These are phyloP conservation scores for Molothrus aeneus DNA, from an alignment of 2,797 vertebrate species.

Conservation along the genomic window DNA sequence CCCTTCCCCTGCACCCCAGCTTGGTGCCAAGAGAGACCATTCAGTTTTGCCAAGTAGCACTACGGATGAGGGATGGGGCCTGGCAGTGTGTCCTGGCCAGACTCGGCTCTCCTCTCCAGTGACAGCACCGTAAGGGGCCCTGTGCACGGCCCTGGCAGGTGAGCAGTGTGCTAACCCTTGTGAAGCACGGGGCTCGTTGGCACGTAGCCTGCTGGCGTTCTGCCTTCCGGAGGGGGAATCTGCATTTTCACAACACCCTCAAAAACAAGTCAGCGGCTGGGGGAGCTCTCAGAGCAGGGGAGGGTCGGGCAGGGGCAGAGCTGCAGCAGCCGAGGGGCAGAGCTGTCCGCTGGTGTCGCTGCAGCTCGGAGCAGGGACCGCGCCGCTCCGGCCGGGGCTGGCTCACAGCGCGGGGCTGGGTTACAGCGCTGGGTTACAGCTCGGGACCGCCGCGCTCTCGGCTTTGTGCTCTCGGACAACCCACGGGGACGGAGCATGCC, in stretches of 20 bases:
- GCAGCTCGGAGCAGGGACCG: not conserved
- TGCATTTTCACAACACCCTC: not conserved
- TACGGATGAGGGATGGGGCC: not conserved
- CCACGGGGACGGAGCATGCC: not conserved
- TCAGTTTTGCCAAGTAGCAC: not conserved
- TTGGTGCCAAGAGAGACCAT: not conserved
- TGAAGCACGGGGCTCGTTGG: rapidly evolving
- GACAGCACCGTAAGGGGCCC: rapidly evolving
- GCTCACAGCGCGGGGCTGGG: no score
- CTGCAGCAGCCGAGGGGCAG: not conserved
- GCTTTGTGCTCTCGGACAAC: not conserved
- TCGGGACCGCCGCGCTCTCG: rapidly evolving
- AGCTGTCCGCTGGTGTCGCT: rapidly evolving
- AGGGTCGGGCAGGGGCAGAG: not conserved
- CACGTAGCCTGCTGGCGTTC: rapidly evolving
- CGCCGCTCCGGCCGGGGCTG: not conserved
- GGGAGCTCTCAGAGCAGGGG: not conserved
- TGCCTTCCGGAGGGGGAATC: not conserved
- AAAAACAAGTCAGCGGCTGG: not conserved
- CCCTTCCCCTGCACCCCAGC: not conserved
- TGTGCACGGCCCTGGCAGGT: not conserved
- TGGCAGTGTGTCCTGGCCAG: not conserved
- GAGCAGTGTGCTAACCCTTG: not conserved
- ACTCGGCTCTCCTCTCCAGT: not conserved
- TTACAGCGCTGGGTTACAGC: no score